Evolutionary conservation across 2,113 vertebrate species (phyloP).

Genomic region (Suncus etruscus): DNA sequence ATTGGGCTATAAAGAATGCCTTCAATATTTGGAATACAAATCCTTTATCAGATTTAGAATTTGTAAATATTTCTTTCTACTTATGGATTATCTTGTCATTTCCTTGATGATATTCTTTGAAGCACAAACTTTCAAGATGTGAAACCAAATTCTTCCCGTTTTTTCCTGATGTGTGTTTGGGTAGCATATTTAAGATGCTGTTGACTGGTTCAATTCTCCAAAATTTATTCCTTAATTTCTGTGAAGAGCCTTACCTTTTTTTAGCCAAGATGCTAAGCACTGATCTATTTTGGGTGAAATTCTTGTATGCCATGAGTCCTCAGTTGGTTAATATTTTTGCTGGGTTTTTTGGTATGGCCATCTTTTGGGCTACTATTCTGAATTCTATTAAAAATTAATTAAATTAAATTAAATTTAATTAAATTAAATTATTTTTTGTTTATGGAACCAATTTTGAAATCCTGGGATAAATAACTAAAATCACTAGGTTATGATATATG

Average conservation of each 20-base stretch:
- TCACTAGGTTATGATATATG: background rate
- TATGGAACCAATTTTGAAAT: constrained; percentile 27
- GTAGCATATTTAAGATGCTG: background rate
- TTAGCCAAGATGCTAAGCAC: background rate
- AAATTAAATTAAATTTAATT: too few relatives aligned
- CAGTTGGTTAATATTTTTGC: background rate
- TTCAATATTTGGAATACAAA: background rate
- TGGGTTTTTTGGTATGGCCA: background rate
- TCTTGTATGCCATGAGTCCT: background rate
- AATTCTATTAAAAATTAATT: too few relatives aligned
- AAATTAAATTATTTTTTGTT: constrained; percentile 1
- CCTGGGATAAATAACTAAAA: background rate
- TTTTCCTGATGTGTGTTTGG: background rate
- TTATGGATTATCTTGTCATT: background rate
- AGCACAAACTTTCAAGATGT: background rate
- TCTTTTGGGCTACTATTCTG: background rate
- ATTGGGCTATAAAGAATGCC: background rate
- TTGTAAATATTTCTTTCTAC: constrained; percentile 1
- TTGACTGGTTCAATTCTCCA: background rate
- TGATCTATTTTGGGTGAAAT: constrained; percentile 5
- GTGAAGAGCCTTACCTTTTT: constrained; percentile 11
- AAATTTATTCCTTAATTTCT: constrained; percentile 14
- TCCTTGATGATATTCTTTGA: background rate
- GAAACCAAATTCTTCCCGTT: background rate
- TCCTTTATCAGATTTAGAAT: background rate